Conservation (phyloP, 2,113 vertebrate genomes). For the Oncorhynchus gorbuscha region DNA sequence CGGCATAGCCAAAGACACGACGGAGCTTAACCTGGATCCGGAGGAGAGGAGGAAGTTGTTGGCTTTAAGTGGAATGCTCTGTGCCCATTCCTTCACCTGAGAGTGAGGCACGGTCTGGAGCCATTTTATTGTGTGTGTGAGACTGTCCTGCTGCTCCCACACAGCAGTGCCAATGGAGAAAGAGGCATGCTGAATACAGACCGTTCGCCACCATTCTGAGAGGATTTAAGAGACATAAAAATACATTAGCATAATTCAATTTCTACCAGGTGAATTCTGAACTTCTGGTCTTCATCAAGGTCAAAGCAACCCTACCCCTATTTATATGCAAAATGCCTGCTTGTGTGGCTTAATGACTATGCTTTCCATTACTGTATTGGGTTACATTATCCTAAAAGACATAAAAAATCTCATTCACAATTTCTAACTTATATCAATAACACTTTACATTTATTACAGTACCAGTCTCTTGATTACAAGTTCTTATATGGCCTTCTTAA, state of each 20-base stretch:
- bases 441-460: no score
- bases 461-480: no score
- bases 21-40: slow-evolving; percentile 48
- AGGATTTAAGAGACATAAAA: slow-evolving; percentile 6
- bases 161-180: slow-evolving; percentile 70
- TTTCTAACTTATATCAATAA: no score
- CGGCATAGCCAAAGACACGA: no score
- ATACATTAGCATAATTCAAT: slow-evolving; percentile 29
- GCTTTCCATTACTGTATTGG: slow-evolving; percentile 12
- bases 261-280: slow-evolving; percentile 37
- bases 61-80: slow-evolving; percentile 43
- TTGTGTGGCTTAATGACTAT: background rate
- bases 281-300: slow-evolving; percentile 32
- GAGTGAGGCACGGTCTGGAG: slow-evolving; percentile 44
- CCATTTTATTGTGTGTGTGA: slow-evolving; percentile 62
- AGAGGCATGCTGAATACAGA: slow-evolving; percentile 47
- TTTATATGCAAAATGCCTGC: background rate
- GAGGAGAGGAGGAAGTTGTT: slow-evolving; percentile 60
- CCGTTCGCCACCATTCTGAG: slow-evolving; percentile 50
- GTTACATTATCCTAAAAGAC: background rate
- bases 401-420: no score
- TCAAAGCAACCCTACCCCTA: slow-evolving; percentile 21
- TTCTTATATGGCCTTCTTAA: background rate
- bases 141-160: slow-evolving; percentile 60
- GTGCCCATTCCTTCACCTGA: slow-evolving; percentile 21